These are phyloP conservation scores for Sarcoramphus papa DNA, from an alignment of 2,797 vertebrate genomes.

Conservation along the genomic window DNA sequence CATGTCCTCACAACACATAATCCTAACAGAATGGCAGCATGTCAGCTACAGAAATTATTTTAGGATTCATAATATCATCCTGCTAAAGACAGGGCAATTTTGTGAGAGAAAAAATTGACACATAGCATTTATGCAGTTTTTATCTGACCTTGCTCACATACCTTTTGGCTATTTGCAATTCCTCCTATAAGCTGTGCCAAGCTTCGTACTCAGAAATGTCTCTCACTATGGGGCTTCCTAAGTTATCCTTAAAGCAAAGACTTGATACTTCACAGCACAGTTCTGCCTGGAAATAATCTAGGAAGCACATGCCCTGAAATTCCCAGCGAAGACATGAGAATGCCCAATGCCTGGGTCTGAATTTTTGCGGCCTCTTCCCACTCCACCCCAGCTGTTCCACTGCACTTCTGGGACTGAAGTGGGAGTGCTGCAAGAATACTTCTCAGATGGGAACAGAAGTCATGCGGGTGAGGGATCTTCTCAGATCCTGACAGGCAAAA, in stretches of 20 bases:
- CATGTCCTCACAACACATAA: background rate
- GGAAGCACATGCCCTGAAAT: background rate
- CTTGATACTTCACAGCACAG: background rate
- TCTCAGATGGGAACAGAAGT: background rate
- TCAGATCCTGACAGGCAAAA: background rate
- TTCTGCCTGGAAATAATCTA: slow-evolving; percentile 12
- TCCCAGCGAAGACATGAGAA: background rate
- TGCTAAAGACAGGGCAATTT: background rate
- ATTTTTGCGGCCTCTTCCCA: slow-evolving; percentile 20
- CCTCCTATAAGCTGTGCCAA: background rate
- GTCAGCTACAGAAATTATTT: background rate
- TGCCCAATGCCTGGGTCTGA: background rate
- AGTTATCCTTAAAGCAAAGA: background rate
- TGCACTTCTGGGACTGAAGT: background rate
- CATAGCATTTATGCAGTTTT: background rate
- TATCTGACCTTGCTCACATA: background rate
- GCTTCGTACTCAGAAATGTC: background rate
- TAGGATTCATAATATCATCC: background rate
- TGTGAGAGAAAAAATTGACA: background rate
- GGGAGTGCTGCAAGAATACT: slow-evolving; percentile 5
- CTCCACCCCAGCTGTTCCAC: background rate
- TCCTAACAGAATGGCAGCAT: background rate
- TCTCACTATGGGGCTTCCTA: background rate
- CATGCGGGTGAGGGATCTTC: background rate
- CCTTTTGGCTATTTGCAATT: background rate